Conservation (phyloP, 64 coral and sea anemone species). For the Dendronephthya gigantea region DNA sequence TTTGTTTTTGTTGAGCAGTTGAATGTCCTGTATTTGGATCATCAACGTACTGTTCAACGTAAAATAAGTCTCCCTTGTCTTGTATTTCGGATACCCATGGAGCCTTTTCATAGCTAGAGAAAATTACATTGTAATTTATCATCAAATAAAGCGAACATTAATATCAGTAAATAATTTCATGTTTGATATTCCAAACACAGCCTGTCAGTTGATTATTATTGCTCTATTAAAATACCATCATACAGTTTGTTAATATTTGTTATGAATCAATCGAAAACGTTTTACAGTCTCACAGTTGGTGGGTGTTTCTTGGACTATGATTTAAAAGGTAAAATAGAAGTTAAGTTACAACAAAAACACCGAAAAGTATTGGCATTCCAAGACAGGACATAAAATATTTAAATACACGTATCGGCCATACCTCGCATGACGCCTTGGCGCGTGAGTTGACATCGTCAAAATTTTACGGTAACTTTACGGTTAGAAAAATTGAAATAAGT, state of each 20-base stretch:
- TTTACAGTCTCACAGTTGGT: not conserved
- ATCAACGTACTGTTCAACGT: slow-evolving; percentile 7
- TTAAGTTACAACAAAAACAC: not conserved
- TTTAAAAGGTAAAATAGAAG: not conserved
- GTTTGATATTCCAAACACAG: not conserved
- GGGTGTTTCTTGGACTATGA: not conserved
- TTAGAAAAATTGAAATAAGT: too few relatives aligned
- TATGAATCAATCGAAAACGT: not conserved
- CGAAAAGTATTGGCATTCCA: not conserved
- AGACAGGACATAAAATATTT: not conserved
- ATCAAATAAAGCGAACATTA: not conserved
- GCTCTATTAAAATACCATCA: not conserved
- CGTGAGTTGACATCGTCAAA: not conserved
- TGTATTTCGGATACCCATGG: slow-evolving; percentile 10
- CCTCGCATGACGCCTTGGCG: not conserved
- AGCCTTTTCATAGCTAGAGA: not conserved
- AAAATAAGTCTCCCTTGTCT: slow-evolving; percentile 15
- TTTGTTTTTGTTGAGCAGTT: not conserved
- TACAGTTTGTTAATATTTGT: too few relatives aligned
- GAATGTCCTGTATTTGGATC: not conserved
- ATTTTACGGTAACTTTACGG: not conserved
- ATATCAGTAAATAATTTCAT: not conserved
- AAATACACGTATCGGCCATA: not conserved
- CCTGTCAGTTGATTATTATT: too few relatives aligned
- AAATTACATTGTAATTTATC: not conserved